phyloP scores from a whole-genome alignment of 2,888 invertebrate species.

The Panopea generosa region DNA sequence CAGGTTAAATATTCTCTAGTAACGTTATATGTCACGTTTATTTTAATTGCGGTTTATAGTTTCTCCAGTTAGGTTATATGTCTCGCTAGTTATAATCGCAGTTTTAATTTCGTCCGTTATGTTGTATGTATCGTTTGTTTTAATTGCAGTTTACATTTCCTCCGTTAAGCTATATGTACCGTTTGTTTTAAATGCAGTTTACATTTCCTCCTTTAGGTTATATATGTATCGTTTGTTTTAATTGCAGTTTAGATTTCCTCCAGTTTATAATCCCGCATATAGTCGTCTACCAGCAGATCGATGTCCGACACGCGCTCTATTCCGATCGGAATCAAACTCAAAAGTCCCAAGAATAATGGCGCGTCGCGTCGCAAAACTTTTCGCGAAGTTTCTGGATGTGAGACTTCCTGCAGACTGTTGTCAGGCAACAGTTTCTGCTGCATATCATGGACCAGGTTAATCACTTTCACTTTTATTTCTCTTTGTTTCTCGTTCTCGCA shows the following conservation, averaged over 20 bases:
- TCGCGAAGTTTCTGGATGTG: conserved; percentile 68
- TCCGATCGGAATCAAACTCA: conserved; percentile 74
- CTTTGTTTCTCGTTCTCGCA: conserved; percentile 77
- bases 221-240: too few relatives aligned
- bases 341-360: conserved; percentile 73
- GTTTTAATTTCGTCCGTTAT: too few relatives aligned
- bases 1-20: too few relatives aligned
- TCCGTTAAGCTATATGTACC: too few relatives aligned
- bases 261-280: conserved; percentile 68
- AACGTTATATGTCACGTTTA: too few relatives aligned
- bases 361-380: conserved; percentile 73
- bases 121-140: too few relatives aligned
- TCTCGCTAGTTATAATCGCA: too few relatives aligned
- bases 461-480: conserved; percentile 69
- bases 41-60: too few relatives aligned
- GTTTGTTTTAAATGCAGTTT: too few relatives aligned
- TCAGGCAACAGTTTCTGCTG: conserved; percentile 62
- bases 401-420: conserved; percentile 60
- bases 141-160: too few relatives aligned
- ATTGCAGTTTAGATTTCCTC: conserved; percentile 21
- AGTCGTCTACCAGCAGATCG: conserved; percentile 77
- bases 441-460: conserved; percentile 62
- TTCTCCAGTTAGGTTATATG: too few relatives aligned
- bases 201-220: too few relatives aligned
- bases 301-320: conserved; percentile 73